Conservation (phyloP, 2,797 vertebrate genomes). For the Oreochromis grahami region DNA sequence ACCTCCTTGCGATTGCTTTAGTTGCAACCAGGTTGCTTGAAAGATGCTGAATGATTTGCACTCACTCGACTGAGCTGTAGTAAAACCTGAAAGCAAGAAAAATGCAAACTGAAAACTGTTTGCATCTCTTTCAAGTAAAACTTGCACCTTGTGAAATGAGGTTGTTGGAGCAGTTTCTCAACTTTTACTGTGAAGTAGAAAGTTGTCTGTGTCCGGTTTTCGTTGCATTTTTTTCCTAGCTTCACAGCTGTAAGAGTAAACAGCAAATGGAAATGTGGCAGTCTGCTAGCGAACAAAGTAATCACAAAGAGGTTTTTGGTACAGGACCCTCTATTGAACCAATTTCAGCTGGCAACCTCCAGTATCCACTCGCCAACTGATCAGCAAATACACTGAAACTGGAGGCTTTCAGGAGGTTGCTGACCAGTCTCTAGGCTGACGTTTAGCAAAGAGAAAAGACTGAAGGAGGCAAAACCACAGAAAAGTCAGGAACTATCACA, state of each 20-base stretch:
- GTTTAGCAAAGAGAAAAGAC: background rate
- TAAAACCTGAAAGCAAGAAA: background rate
- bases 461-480: background rate
- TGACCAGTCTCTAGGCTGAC: background rate
- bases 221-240: too few species aligned
- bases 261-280: rapidly evolving
- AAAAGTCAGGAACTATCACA: background rate
- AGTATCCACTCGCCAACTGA: background rate
- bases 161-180: background rate
- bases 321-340: background rate
- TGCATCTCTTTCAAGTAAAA: background rate
- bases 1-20: background rate
- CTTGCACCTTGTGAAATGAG: background rate
- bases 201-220: background rate
- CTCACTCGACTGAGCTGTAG: rapidly evolving
- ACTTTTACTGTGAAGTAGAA: background rate
- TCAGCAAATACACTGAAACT: background rate
- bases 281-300: background rate
- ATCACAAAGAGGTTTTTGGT: background rate
- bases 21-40: background rate
- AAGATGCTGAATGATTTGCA: background rate
- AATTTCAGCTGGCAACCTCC: background rate
- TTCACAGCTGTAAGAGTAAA: background rate
- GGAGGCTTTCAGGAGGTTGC: background rate
- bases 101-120: background rate